Base-by-base conservation (phyloP, 2,113 vertebrate species). In the Myotis davidii region DNA sequence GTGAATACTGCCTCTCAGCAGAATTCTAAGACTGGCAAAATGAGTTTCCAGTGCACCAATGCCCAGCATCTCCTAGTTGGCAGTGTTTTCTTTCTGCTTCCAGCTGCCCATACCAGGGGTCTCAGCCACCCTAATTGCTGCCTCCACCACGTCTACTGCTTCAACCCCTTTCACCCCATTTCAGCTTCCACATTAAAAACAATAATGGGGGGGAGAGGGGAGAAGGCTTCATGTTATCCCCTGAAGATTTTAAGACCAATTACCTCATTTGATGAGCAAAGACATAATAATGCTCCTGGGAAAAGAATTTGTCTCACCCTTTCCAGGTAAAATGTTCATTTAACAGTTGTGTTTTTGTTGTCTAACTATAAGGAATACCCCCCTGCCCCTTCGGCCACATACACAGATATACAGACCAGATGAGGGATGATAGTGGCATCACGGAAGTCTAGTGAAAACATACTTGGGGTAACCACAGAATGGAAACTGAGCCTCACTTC, bases 251-350 rank as follows among this genome's bases (percentile, higher is more conserved):
- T 52, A 83, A 78, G 39, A 91, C 93, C n/a, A 89, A 72, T 54
- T 27, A 54, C 23, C 50, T 96, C 72, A 95, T 73, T 50, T 82
- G 77, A 79, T 34, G 27, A 97, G 48, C 21, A 91, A 88, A 82
- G 69, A 14, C 72, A 39, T 76, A 91, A 88, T 73, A 77, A 95
- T 18, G 8, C 52, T 85, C 84, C 82, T 74, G 39, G 65, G 65
- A 67, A 95, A 89, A 34, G 34, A 67, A 64, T 64, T 32, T 88
- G 21, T 79, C 65, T 64, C 37, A 83, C 14, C 27, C 59, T 91
- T 89, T 85, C 73, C 34, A 90, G 29, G 76, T 82, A 85, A 93
- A 92, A 54, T 39, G 20, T 59, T 92, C 65, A 77, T 42, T 37
- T 85, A 54, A 82, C 21, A 87, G 50, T 21, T 42, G 18, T 6